Evolutionary conservation across 1,140 invertebrate species (phyloP).

Genomic region (Drosophila prosaltans): DNA sequence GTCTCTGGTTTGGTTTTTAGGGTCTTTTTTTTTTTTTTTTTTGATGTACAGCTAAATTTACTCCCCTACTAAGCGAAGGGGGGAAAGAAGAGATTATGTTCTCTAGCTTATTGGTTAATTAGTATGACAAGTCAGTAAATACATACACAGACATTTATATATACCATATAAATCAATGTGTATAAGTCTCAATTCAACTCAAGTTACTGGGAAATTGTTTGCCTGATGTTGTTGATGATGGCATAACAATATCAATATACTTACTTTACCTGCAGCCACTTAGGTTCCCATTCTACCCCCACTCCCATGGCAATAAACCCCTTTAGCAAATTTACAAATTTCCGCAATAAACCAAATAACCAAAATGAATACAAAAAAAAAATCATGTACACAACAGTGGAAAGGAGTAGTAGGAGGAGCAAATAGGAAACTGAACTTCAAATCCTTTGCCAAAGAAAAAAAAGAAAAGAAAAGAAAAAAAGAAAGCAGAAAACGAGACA

Average conservation of each 20-base stretch:
- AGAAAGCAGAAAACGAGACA: conserved; percentile 21
- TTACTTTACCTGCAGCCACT: conserved; percentile 48
- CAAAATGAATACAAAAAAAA: conserved; percentile 67
- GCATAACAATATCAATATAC: conserved; percentile 60
- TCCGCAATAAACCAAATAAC: conserved; percentile 78
- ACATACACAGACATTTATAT: conserved; percentile 24
- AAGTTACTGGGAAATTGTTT: conserved; percentile 21
- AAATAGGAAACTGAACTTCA: conserved; percentile 41
- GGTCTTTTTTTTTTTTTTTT: neutral
- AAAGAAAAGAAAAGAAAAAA: neutral
- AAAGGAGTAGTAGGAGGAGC: neutral
- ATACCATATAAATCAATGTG: conserved; percentile 21
- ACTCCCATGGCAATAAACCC: conserved; percentile 56
- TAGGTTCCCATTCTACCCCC: neutral
- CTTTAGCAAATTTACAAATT: conserved; percentile 78
- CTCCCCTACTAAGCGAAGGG: neutral
- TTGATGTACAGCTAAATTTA: conserved; percentile 14
- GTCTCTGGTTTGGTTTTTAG: conserved; percentile 3
- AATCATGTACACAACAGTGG: conserved; percentile 45
- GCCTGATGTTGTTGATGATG: neutral
- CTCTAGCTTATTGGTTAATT: conserved; percentile 56
- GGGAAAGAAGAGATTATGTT: conserved; percentile 54
- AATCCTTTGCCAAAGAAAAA: conserved; percentile 54
- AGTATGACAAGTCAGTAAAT: conserved; percentile 33
- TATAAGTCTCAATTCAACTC: conserved; percentile 42